Evolutionary conservation across 1,140 invertebrate genomes (phyloP), one percentile per base, ranked within the genome.

Genomic region (Spodoptera frugiperda): DNA sequence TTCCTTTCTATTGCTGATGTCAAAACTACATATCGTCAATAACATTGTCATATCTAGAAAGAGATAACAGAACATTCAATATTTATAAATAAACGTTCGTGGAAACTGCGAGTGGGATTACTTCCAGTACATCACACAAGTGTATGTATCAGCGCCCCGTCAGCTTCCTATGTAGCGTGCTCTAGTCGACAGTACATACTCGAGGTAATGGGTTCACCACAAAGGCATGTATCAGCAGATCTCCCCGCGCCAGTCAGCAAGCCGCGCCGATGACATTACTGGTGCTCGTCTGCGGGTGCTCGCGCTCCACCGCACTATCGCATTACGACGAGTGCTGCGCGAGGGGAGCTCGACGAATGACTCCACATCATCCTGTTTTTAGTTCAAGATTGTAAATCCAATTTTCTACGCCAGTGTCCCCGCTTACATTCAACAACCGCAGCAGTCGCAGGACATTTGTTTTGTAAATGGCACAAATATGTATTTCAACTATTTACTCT

Each of bases 71-170:
- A 9, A 39, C 33, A 8, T 39, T 39, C 33, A 9, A 39, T 39
- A 25, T 25, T 25, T 25, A 39, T 39, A 39, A 39, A 39, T 39
- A 39, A 39, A 15, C 25, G 39, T 33, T 33, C 15, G n/a, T 30
- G 25, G 17, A 21, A 10, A 11, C 33, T 54, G 8, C 53, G 8
- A 11, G n/a, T 21, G 53, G 4, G 8, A 21, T 17, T 8, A 59
- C 0, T 59, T 59, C 3, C 25, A 19, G 12, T 57, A 8, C 5
- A n/a, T 39, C 14, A 15, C 25, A 59, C 33, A 61, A 44, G 25
- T 8, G 57, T 59, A 61, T 61, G 57, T 61, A 61, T 61, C 30
- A 61, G 57, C 57, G 17, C 30, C 55, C 30, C 30, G 17, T 33
- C 21, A 33, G 30, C 25, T 59, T 33, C 25, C n/a, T 33, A n/a